These are phyloP conservation scores for Papilio demoleus DNA, from an alignment of 2,888 invertebrate species.

Conservation along the genomic window DNA sequence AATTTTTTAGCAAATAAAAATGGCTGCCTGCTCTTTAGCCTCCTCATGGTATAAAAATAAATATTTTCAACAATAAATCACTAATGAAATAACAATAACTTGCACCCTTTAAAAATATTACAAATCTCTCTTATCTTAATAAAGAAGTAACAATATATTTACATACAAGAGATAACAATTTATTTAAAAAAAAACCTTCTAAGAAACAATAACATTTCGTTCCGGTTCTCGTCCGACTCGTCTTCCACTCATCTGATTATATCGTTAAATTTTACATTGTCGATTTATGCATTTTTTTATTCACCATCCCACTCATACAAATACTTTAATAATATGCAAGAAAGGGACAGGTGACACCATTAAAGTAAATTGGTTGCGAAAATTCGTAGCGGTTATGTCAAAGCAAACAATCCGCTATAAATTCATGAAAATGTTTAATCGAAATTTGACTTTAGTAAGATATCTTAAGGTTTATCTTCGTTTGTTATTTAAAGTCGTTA, in stretches of 20 bases:
- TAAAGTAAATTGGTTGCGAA: constrained; percentile 67
- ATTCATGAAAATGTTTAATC: constrained; percentile 39
- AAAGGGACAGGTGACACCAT: constrained; percentile 55
- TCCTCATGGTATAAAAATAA: too few species aligned
- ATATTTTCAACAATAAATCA: too few species aligned
- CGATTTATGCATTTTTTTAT: constrained; percentile 64
- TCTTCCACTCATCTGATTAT: constrained; percentile 49
- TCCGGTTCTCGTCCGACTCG: constrained; percentile 41
- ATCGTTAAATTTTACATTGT: constrained; percentile 75
- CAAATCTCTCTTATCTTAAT: constrained; percentile 23
- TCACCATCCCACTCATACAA: constrained; percentile 52
- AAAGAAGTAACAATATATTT: constrained; percentile 25
- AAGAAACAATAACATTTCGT: constrained; percentile 53
- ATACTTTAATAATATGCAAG: constrained; percentile 42
- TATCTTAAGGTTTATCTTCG: constrained; percentile 50
- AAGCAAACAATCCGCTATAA: constrained; percentile 65
- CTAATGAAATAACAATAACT: not conserved
- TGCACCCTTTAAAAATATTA: not conserved
- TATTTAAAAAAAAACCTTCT: constrained; percentile 36
- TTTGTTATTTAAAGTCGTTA: constrained; percentile 38
- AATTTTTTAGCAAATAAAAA: too few species aligned
- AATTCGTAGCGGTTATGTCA: constrained; percentile 69
- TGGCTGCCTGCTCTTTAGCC: too few species aligned
- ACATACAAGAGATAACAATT: constrained; percentile 22
- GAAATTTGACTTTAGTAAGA: constrained; percentile 1